A percentile compares a stretch with the other conserved stretches of the same genome.
Evolutionary conservation across 1,140 invertebrate genomes (phyloP).

Genomic region (Mamestra configurata): DNA sequence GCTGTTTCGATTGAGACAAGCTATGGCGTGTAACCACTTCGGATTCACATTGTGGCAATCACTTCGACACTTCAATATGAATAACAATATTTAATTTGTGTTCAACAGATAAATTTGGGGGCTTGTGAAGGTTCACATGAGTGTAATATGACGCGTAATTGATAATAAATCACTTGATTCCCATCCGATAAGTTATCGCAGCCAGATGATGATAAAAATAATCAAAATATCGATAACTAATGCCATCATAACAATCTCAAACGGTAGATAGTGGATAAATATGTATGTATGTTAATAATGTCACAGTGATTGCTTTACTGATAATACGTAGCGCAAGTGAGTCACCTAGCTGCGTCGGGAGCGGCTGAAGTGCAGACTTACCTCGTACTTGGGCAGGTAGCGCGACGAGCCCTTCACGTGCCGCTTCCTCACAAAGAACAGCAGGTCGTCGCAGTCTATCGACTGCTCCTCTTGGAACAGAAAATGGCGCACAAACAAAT

Average conservation of each 20-base stretch:
- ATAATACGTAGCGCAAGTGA: too few species aligned
- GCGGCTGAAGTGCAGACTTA: constrained; percentile 80
- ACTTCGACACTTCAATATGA: background rate
- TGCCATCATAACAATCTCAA: background rate
- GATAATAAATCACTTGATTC: too few species aligned
- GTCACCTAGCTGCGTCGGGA: too few species aligned
- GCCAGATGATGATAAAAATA: background rate
- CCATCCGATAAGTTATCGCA: too few species aligned
- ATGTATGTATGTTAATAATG: too few species aligned
- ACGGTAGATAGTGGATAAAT: too few species aligned
- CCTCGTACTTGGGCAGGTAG: constrained; percentile 96
- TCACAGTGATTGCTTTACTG: too few species aligned
- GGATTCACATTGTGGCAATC: background rate
- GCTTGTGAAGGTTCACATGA: background rate
- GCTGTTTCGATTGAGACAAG: background rate
- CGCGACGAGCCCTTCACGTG: constrained; percentile 95
- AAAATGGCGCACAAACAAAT: constrained; percentile 98
- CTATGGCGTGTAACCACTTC: background rate
- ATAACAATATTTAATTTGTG: background rate
- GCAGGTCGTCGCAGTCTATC: constrained; percentile 97
- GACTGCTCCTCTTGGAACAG: constrained; percentile 94
- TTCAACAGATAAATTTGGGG: too few species aligned
- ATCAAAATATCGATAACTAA: background rate
- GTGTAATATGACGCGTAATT: background rate
- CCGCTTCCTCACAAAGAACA: constrained; percentile 98